phyloP scores from a whole-genome alignment of 2,113 vertebrate species.

The Tor tambroides region DNA sequence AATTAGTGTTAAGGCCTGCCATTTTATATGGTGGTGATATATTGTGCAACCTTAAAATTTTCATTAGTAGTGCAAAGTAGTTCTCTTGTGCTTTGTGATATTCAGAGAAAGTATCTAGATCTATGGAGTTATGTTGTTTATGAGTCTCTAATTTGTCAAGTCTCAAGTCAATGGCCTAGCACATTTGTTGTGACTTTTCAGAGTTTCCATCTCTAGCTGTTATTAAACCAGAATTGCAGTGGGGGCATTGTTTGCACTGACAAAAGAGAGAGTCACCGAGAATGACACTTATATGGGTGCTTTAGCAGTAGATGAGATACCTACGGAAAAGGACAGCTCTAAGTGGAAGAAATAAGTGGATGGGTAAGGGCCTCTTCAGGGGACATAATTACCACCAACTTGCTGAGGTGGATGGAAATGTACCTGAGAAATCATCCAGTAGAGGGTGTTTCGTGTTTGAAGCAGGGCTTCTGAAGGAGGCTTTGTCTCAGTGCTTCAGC shows the following conservation, averaged over 20 bases:
- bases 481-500: conserved; percentile 6
- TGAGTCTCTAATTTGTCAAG: neutral
- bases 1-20: neutral
- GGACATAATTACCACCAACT: conserved; percentile 30
- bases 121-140: neutral
- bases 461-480: neutral
- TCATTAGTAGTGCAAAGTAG: neutral
- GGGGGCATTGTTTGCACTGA: conserved; percentile 21
- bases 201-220: neutral
- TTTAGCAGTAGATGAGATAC: neutral
- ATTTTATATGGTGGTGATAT: neutral
- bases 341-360: neutral
- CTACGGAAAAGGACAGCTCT: conserved; percentile 1
- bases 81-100: neutral
- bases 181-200: neutral
- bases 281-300: neutral
- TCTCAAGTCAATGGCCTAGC: neutral
- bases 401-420: neutral
- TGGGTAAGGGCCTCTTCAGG: conserved; percentile 10
- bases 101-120: neutral
- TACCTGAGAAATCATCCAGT: neutral
- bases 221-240: neutral
- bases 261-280: neutral
- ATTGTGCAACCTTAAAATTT: neutral
- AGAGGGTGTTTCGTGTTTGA: neutral